A percentile compares a stretch with the other conserved stretches of the same genome.
Evolutionary conservation across 1,140 invertebrate species (phyloP).

Genomic region (Caenorhabditis elegans): DNA sequence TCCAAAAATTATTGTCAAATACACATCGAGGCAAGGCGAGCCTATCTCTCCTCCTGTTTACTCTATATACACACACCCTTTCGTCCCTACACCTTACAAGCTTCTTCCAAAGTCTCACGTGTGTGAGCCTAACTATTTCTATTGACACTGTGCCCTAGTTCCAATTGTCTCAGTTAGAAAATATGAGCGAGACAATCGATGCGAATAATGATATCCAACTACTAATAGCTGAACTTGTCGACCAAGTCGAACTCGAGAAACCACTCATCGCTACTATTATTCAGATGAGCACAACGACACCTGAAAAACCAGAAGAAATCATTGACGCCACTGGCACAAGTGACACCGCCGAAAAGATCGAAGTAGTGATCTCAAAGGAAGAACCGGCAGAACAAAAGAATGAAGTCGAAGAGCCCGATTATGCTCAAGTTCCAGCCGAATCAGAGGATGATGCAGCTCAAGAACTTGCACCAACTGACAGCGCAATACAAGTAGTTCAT

Average conservation of each 20-base stretch:
- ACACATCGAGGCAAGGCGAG: neutral
- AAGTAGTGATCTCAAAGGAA: neutral
- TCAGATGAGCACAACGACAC: neutral
- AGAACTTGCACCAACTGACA: neutral
- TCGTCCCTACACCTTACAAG: constrained; percentile 22
- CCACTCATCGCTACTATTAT: constrained; percentile 27
- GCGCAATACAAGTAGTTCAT: neutral
- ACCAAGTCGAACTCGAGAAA: neutral
- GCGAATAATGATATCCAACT: neutral
- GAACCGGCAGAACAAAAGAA: neutral
- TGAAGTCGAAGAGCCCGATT: neutral
- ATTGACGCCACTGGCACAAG: constrained; percentile 7
- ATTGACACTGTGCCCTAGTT: neutral
- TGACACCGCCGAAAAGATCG: neutral
- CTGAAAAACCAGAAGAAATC: neutral
- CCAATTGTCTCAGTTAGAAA: neutral
- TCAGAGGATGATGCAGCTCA: neutral
- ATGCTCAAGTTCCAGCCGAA: neutral
- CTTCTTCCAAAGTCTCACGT: constrained; percentile 25
- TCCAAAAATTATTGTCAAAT: constrained; percentile 32
- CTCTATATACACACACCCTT: constrained; percentile 14
- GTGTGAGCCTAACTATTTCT: constrained; percentile 10
- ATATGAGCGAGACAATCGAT: neutral
- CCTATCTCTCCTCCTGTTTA: constrained; percentile 16
- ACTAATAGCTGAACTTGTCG: neutral